A percentile compares a stretch with the other conserved stretches of the same genome.
Conservation (phyloP, 2,888 invertebrate genomes). For the Cloeon dipterum region DNA sequence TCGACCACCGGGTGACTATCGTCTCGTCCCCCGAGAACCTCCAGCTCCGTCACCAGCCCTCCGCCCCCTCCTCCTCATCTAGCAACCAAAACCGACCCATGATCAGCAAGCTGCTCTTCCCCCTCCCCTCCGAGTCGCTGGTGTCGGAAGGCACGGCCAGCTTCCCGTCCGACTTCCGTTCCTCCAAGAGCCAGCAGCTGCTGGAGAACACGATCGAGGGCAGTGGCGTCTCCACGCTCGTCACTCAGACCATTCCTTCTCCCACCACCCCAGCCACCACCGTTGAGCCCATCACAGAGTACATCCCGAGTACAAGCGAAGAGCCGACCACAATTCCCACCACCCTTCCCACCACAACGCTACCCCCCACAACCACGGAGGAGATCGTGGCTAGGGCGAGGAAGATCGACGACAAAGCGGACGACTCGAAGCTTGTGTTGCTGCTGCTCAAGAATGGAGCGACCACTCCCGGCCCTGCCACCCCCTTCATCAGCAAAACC, state of each 20-base stretch:
- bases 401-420: not conserved
- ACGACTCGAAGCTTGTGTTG: no score
- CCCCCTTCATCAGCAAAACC: no score
- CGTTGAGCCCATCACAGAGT: not conserved
- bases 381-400: not conserved
- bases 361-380: not conserved
- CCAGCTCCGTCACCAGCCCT: not conserved
- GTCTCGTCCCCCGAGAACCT: no score
- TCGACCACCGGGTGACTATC: no score
- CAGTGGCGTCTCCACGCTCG: no score
- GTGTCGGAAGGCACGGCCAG: not conserved
- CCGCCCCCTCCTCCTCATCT: not conserved
- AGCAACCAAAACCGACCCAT: not conserved
- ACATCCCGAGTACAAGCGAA: not conserved
- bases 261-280: not conserved
- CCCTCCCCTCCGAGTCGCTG: not conserved
- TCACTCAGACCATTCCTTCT: not conserved
- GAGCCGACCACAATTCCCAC: not conserved
- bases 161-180: not conserved
- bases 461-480: no score
- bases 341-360: not conserved
- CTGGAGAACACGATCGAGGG: no score
- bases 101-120: slow-evolving; percentile 1
- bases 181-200: not conserved
- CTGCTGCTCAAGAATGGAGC: no score